phyloP scores from a whole-genome alignment of 1,140 invertebrate genomes.

The Penaeus chinensis region DNA sequence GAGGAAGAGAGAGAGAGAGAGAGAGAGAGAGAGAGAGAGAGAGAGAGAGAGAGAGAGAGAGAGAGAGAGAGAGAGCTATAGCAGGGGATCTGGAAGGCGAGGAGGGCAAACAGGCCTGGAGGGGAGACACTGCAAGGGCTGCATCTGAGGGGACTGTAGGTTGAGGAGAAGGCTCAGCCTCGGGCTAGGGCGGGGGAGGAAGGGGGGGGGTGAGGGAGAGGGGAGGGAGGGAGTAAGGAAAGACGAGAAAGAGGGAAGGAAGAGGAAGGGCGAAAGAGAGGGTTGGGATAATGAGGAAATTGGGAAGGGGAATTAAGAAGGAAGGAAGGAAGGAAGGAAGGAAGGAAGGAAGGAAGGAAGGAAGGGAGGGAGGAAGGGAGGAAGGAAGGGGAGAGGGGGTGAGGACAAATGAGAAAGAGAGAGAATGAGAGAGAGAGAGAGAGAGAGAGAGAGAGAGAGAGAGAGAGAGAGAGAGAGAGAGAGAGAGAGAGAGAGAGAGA shows the following conservation, averaged over 20 bases:
- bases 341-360: not conserved
- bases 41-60: constrained; percentile 8
- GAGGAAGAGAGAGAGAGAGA: constrained; percentile 26
- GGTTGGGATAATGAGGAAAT: not conserved
- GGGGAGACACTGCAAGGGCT: not conserved
- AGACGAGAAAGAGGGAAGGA: not conserved
- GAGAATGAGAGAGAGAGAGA: not conserved
- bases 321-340: not conserved
- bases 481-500: not conserved
- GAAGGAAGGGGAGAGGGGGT: not conserved
- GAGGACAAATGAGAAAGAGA: not conserved
- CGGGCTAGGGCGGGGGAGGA: not conserved
- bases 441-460: not conserved
- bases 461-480: not conserved
- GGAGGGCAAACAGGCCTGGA: constrained; percentile 6
- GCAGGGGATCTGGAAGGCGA: not conserved
- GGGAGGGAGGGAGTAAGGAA: not conserved
- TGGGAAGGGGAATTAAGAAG: not conserved
- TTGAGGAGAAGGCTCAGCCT: constrained; percentile 4
- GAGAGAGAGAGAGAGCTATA: not conserved
- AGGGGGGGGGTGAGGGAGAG: constrained; percentile 2
- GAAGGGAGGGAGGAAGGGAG: not conserved
- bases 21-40: constrained; percentile 15
- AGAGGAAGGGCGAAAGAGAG: constrained; percentile 18
- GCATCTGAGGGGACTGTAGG: constrained; percentile 4